These are phyloP conservation scores for Sicus ferrugineus DNA, from an alignment of 2,888 invertebrate species.

Conservation along the genomic window DNA sequence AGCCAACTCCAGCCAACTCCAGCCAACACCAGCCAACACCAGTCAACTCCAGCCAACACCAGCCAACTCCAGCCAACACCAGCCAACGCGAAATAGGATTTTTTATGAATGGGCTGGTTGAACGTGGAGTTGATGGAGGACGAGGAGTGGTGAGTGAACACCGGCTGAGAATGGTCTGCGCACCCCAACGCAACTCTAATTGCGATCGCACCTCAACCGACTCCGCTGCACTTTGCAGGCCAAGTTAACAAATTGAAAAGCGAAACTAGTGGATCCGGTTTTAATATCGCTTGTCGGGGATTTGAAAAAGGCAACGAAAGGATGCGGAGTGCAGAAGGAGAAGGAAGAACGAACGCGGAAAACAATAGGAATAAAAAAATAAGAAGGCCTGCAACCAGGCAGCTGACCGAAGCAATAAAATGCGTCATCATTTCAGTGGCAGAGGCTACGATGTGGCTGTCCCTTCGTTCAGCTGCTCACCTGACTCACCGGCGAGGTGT, in stretches of 20 bases:
- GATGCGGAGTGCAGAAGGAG: not conserved
- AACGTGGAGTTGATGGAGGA: not conserved
- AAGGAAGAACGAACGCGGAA: constrained; percentile 7
- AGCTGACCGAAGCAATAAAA: constrained; percentile 32
- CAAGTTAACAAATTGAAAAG: constrained; percentile 57
- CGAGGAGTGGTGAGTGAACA: not conserved
- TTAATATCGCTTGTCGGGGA: not conserved
- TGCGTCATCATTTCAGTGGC: constrained; percentile 25
- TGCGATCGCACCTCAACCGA: constrained; percentile 52
- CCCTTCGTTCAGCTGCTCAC: not conserved
- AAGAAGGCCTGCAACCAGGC: not conserved
- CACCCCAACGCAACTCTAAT: constrained; percentile 48
- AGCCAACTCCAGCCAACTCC: not conserved
- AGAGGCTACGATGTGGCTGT: constrained; percentile 1
- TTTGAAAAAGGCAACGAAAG: not conserved
- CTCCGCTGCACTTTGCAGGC: constrained; percentile 33
- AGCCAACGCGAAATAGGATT: constrained; percentile 1
- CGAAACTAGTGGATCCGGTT: constrained; percentile 31
- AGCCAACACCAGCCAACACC: constrained; percentile 18
- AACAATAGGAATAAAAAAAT: not conserved
- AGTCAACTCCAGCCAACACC: not conserved
- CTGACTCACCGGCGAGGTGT: not conserved
- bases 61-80: not conserved
- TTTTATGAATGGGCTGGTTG: constrained; percentile 21
- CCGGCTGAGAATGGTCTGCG: constrained; percentile 42